These are phyloP conservation scores for Nerophis ophidion DNA, from an alignment of 2,113 vertebrate species.

Conservation along the genomic window DNA sequence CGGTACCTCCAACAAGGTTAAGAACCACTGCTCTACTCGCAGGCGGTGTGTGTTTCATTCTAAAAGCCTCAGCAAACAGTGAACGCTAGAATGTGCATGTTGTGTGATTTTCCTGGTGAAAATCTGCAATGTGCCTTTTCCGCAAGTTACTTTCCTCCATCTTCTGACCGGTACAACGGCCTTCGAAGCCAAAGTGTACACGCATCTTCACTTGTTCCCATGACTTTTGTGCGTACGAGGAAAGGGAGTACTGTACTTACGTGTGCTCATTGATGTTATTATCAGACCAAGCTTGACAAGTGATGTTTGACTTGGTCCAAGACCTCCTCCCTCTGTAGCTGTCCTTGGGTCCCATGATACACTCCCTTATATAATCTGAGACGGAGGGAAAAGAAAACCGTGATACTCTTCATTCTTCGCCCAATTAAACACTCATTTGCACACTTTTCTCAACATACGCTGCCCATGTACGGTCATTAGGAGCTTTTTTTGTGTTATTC, in stretches of 20 bases:
- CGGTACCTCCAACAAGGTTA: no score
- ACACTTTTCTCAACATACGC: constrained; percentile 16
- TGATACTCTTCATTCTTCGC: constrained; percentile 29
- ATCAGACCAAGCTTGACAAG: constrained; percentile 91
- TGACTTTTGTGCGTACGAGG: background rate
- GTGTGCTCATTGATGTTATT: constrained; percentile 94
- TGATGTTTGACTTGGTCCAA: constrained; percentile 86
- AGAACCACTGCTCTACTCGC: no score
- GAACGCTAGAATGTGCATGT: no score
- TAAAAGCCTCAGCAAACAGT: no score
- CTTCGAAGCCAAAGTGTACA: background rate
- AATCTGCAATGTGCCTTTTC: no score
- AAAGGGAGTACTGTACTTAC: constrained; percentile 74
- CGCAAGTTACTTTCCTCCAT: no score
- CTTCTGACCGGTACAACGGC: background rate
- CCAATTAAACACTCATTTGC: constrained; percentile 23
- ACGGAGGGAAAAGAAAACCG: constrained; percentile 17
- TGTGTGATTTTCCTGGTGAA: no score
- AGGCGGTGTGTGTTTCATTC: no score
- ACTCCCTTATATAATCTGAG: constrained; percentile 89
- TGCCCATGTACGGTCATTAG: constrained; percentile 50
- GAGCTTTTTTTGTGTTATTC: constrained; percentile 36
- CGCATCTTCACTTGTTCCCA: background rate
- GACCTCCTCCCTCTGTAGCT: constrained; percentile 87
- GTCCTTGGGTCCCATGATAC: constrained; percentile 84